Evolutionary conservation across 1,140 invertebrate genomes (phyloP), one percentile per base, ranked within the genome.

Genomic region (Lepidurus couesii): DNA sequence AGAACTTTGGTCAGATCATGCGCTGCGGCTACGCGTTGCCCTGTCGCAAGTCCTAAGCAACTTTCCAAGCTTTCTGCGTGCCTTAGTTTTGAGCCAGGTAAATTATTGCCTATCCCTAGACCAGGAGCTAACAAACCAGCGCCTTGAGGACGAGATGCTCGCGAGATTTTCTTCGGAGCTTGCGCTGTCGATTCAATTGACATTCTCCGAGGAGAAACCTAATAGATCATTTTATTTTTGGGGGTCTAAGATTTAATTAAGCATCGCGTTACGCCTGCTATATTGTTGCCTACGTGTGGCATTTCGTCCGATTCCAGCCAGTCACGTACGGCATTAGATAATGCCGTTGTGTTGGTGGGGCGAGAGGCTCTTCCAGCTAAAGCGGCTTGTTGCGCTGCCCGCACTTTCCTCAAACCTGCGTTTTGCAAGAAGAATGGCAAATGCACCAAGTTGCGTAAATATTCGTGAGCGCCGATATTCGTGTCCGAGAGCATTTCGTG

Each of bases 371-470:
- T 16, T 88, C 88, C 6, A 84, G 44, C 73, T 43, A 79, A 75
- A n/a, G 92, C 91, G 1, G 92, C 92, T 84, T 93, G 91, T 84
- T 95, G 93, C 0, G 95, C 94, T 34, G 92, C 87, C 84, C 95
- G 94, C 0, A 96, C 93, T 82, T 95, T 92, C 0, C 95, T 87
- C 74, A 98, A 84, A 8, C 95, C 96, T 21, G 96, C 96, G 86
- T 98, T 98, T 88, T 99, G 97, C 16, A 99, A 88, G 85, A 96
- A 99, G 86, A 99, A 98, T 0, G 97, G 98, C 80, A 99, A 86
- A 84, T 98, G 97, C 1, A 99, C 95, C 87, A 99, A 92, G 84
- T 99, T 99, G 42, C 95, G 90, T 44, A 99, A 86, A 84, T 98
- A 98, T 85, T 97, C 96, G 86, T 96, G 93, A 1, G 88, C 78